phyloP scores from a whole-genome alignment of 2,888 invertebrate genomes.

The Pandemis heparana region DNA sequence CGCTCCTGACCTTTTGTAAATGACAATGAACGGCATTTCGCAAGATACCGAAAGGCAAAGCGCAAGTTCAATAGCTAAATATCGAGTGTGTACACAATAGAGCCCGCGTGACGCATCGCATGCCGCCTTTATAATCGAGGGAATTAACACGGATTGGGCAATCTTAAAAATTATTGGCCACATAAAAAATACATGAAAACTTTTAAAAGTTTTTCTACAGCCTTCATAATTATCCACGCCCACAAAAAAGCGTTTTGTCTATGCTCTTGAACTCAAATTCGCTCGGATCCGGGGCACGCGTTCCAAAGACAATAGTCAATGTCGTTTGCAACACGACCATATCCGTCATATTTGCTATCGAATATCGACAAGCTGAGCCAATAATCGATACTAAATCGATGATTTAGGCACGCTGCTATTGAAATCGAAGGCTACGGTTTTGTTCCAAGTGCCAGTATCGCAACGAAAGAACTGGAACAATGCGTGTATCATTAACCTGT shows the following conservation, averaged over 20 bases:
- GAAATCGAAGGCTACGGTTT: slow-evolving; percentile 60
- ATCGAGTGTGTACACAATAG: slow-evolving; percentile 38
- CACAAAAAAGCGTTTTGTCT: slow-evolving; percentile 43
- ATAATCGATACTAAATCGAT: slow-evolving; percentile 65
- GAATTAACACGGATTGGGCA: slow-evolving; percentile 35
- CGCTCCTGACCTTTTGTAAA: slow-evolving; percentile 63
- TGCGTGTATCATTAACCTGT: slow-evolving; percentile 40
- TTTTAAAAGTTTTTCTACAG: slow-evolving; percentile 37
- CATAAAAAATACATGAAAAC: slow-evolving; percentile 27
- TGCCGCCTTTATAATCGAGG: slow-evolving; percentile 8
- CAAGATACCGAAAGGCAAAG: slow-evolving; percentile 57
- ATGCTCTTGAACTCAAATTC: slow-evolving; percentile 76
- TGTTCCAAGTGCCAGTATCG: slow-evolving; percentile 46
- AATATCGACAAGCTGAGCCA: slow-evolving; percentile 63
- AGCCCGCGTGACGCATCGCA: slow-evolving; percentile 7
- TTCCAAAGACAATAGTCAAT: slow-evolving; percentile 76
- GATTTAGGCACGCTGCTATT: slow-evolving; percentile 59
- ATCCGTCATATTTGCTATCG: slow-evolving; percentile 66
- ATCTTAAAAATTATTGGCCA: slow-evolving; percentile 45
- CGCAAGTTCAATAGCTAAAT: slow-evolving; percentile 74
- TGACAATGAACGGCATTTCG: slow-evolving; percentile 63
- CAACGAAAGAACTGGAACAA: slow-evolving; percentile 39
- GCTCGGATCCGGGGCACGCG: slow-evolving; percentile 72
- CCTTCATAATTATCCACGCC: slow-evolving; percentile 47
- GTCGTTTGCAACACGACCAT: slow-evolving; percentile 74